Conservation (phyloP, 2,888 invertebrate species). For the Drosophila stalkeri region DNA sequence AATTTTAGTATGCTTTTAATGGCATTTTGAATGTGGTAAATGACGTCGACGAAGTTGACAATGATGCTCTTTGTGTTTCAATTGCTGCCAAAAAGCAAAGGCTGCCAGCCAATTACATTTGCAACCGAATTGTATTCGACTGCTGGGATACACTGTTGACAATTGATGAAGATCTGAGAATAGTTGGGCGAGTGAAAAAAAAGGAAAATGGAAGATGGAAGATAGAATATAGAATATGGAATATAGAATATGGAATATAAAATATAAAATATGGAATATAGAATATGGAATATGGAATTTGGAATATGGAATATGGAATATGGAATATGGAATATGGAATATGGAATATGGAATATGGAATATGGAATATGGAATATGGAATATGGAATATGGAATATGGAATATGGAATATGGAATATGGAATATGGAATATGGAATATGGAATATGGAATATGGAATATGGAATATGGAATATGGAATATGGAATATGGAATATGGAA, state of each 20-base stretch:
- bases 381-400: neutral
- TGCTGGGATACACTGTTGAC: neutral
- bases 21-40: constrained; percentile 79
- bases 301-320: neutral
- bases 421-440: neutral
- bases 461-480: no score
- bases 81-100: constrained; percentile 52
- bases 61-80: constrained; percentile 66
- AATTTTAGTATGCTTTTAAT: constrained; percentile 81
- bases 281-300: neutral
- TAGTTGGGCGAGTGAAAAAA: neutral
- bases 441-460: no score
- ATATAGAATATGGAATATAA: neutral
- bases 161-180: neutral
- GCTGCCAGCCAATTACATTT: constrained; percentile 3
- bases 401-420: neutral
- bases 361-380: neutral
- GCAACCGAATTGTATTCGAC: neutral
- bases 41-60: constrained; percentile 64
- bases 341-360: neutral
- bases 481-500: no score
- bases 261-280: neutral
- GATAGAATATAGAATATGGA: neutral
- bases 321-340: neutral
- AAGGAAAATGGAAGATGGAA: neutral